Evolutionary conservation across 2,797 vertebrate species (phyloP), one percentile per base, ranked within the genome.

Genomic region (Siniperca undulata): DNA sequence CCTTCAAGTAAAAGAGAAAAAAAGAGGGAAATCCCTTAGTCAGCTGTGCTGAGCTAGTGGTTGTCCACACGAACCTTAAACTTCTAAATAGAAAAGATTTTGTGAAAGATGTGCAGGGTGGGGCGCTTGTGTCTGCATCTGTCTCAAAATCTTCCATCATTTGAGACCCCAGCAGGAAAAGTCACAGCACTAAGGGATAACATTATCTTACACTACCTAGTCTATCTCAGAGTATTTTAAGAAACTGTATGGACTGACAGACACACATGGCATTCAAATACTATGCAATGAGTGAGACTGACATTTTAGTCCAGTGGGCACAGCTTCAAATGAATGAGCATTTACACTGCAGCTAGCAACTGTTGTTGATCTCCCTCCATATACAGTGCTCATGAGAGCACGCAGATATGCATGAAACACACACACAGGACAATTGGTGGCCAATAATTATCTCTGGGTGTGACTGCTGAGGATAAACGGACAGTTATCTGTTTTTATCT

Each of bases 361-460:
- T 50, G 55, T 30, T 77, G 72, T 40, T 70, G 30, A 73, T 61
- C 11, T 76, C 50, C 4, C 55, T 65, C 50, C 55, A 55, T 38
- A 60, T 44, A 58, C 66, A 83, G 64, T 11, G 48, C 14, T 36
- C 71, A 42, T 8, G 36, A 56, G 7, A 4, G 40, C 69, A 74
- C n/a, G 64, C 11, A 36, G 20, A 61, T 55, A 58, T 17, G 8
- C 44, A 74, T 10, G 44, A 20, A 20, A 52, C 27, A 80, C 48
- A 44, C 66, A 73, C 40, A 70, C 79, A 72, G 73, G 67, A 86
- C 79, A 53, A 58, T 56, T 58, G 44, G 40, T 56, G 82, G 77
- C 68, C 85, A 77, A 59, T 84, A 86, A 88, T 93, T 90, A 92
- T 86, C 72, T 81, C 38, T 87, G 91, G 90, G 90, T 86, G 85